Conservation (phyloP, 2,888 invertebrate genomes). For the Aphidius colemani region DNA sequence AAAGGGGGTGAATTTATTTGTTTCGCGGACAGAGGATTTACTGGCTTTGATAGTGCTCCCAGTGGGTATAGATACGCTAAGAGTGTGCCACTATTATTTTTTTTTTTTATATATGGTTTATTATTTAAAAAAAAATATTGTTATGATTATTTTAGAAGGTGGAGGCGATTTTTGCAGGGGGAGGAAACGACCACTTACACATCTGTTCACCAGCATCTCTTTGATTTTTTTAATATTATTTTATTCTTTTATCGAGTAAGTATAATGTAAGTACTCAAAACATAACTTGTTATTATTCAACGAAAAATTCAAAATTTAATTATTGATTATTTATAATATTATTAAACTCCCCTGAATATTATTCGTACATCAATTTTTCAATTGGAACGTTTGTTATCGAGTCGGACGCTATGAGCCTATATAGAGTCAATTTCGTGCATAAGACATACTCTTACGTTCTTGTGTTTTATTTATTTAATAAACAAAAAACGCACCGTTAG, state of each 20-base stretch:
- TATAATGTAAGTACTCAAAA: background rate
- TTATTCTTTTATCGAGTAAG: background rate
- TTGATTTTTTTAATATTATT: slow-evolving; percentile 17
- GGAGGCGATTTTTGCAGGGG: slow-evolving; percentile 26
- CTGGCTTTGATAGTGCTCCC: slow-evolving; percentile 22
- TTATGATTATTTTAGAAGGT: slow-evolving; percentile 11
- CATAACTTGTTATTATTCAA: background rate
- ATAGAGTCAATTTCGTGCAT: no score
- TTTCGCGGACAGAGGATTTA: background rate
- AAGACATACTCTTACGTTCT: no score
- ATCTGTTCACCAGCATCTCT: slow-evolving; percentile 58
- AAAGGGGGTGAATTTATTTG: no score
- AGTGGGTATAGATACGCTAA: slow-evolving; percentile 32
- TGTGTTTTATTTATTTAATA: no score
- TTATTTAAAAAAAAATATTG: no score
- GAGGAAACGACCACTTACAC: slow-evolving; percentile 54
- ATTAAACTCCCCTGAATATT: no score
- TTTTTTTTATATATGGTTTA: no score
- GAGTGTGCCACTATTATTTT: slow-evolving; percentile 15
- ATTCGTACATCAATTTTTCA: no score
- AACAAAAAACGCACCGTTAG: no score
- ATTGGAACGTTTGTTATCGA: no score
- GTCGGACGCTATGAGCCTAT: no score
- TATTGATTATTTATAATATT: no score
- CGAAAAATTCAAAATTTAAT: background rate